phyloP scores from a whole-genome alignment of 2,113 vertebrate genomes.

The Lamprologus sp. region DNA sequence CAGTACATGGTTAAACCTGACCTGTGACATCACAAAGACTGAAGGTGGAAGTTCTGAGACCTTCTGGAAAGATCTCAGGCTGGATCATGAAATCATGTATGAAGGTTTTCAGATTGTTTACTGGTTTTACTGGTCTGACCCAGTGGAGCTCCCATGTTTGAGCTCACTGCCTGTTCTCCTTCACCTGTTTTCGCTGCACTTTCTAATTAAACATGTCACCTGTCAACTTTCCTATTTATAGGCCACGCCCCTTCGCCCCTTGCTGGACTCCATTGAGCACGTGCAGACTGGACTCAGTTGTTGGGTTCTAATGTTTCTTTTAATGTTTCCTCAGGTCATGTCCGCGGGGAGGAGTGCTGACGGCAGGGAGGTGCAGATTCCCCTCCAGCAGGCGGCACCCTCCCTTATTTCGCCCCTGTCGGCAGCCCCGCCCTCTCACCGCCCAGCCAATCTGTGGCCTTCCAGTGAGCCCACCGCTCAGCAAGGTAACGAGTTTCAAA shows the following conservation, averaged over 20 bases:
- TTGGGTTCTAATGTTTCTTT: neutral
- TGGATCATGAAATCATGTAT: neutral
- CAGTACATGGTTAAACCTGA: neutral
- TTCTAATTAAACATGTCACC: neutral
- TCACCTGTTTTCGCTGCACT: neutral
- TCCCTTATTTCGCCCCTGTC: conserved; percentile 45
- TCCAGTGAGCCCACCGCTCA: conserved; percentile 5
- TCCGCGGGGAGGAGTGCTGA: conserved; percentile 71
- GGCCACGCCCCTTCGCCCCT: neutral
- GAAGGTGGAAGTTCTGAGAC: neutral
- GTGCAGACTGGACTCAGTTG: neutral
- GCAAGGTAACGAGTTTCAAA: conserved; percentile 19
- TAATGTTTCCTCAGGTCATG: conserved; percentile 67
- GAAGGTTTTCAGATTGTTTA: neutral
- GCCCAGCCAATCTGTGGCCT: conserved; percentile 54
- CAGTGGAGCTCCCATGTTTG: neutral
- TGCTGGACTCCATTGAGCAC: neutral
- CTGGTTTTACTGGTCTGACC: neutral
- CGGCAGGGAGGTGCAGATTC: conserved; percentile 70
- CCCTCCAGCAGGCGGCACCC: conserved; percentile 67
- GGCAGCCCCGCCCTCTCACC: conserved; percentile 28
- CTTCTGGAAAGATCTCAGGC: neutral
- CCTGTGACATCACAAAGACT: neutral
- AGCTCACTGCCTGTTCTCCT: neutral
- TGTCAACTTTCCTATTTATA: neutral